phyloP scores from a whole-genome alignment of 1,140 invertebrate genomes.

The Caenorhabditis brenneri region DNA sequence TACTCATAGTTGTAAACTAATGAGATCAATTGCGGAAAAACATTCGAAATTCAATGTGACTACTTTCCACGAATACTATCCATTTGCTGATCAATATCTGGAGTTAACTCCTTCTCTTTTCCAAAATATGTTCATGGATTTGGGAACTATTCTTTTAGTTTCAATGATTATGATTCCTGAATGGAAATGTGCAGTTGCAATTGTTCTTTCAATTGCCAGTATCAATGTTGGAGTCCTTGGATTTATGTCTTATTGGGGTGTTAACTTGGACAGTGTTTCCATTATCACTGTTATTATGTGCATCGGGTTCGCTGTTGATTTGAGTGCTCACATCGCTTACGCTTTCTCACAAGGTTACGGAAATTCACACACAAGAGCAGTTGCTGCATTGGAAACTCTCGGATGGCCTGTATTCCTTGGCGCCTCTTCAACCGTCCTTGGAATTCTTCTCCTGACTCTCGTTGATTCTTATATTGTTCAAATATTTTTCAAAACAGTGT shows the following conservation, averaged over 20 bases:
- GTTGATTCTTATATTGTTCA: constrained; percentile 69
- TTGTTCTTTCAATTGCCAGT: constrained; percentile 82
- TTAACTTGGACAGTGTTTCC: constrained; percentile 84
- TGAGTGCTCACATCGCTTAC: constrained; percentile 83
- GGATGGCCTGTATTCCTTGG: constrained; percentile 80
- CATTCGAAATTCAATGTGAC: constrained; percentile 68
- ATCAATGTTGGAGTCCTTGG: constrained; percentile 81
- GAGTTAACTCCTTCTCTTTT: constrained; percentile 75
- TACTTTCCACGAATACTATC: constrained; percentile 71
- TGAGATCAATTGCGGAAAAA: constrained; percentile 63
- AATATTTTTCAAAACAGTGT: constrained; percentile 77
- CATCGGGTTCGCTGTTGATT: constrained; percentile 87
- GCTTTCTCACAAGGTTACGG: constrained; percentile 72
- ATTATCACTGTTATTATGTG: constrained; percentile 82
- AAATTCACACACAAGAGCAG: constrained; percentile 74
- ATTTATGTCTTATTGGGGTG: constrained; percentile 82
- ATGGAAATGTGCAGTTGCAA: constrained; percentile 77
- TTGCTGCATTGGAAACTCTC: constrained; percentile 80
- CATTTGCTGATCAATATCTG: constrained; percentile 70
- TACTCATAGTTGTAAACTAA: constrained; percentile 67
- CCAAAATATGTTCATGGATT: constrained; percentile 81
- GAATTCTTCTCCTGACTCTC: constrained; percentile 66
- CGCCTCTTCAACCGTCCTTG: constrained; percentile 69
- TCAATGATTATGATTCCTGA: constrained; percentile 83
- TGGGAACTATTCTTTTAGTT: constrained; percentile 82